Evolutionary conservation across 2,797 vertebrate species (phyloP).

Genomic region (Prunella strophiata): DNA sequence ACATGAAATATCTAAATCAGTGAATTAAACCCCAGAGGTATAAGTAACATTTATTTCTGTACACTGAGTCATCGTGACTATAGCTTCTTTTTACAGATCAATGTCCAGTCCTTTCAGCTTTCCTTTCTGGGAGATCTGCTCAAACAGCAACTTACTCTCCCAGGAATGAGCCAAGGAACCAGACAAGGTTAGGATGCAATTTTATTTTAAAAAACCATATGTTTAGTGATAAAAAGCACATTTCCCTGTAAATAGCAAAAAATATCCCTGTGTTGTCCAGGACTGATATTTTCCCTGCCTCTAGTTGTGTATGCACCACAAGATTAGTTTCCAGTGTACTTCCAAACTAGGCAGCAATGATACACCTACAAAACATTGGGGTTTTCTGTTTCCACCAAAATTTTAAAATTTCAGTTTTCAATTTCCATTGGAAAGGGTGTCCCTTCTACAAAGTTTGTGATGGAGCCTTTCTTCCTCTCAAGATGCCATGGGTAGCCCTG

Average conservation of each 20-base stretch:
- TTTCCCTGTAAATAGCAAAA: background rate
- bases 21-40: background rate
- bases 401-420: background rate
- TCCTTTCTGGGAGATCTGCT: background rate
- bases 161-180: background rate
- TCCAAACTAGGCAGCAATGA: background rate
- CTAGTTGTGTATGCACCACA: background rate
- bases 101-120: background rate
- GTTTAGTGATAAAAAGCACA: background rate
- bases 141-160: background rate
- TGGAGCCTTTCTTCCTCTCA: background rate
- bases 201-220: background rate
- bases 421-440: background rate
- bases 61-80: background rate
- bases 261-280: background rate
- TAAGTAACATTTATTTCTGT: background rate
- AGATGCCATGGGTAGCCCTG: background rate
- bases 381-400: background rate
- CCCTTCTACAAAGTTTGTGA: background rate
- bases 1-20: background rate
- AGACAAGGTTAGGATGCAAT: background rate
- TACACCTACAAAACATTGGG: background rate
- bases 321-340: background rate
- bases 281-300: background rate
- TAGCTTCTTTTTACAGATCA: background rate